phyloP scores from a whole-genome alignment of 1,140 invertebrate genomes.

The Acromyrmex heyeri region DNA sequence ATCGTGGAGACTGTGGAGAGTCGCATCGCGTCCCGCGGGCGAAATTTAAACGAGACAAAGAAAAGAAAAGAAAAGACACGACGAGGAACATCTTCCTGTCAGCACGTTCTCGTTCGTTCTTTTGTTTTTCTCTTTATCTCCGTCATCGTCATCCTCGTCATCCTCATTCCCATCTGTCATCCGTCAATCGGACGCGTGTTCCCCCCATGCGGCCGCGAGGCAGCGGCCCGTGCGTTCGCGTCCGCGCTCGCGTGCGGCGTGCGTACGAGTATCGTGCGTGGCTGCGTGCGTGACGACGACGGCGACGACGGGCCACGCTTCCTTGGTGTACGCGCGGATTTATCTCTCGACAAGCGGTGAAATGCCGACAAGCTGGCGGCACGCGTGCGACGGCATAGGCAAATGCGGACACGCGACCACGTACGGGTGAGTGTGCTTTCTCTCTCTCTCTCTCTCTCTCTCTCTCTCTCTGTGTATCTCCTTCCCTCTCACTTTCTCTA shows the following conservation, averaged over 20 bases:
- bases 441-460: background rate
- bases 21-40: background rate
- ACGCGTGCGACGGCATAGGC: constrained; percentile 78
- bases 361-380: constrained; percentile 82
- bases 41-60: background rate
- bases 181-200: background rate
- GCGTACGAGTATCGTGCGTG: constrained; percentile 12
- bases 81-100: too few species aligned
- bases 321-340: constrained; percentile 65
- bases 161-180: background rate
- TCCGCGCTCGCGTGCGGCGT: background rate
- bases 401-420: constrained; percentile 74
- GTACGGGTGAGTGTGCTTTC: constrained; percentile 75
- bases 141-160: background rate
- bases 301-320: constrained; percentile 31
- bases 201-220: constrained; percentile 20
- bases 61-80: background rate
- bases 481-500: background rate
- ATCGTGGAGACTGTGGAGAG: background rate
- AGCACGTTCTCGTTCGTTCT: too few species aligned
- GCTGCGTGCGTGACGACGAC: constrained; percentile 49
- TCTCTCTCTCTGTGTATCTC: too few species aligned
- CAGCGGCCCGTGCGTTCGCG: constrained; percentile 45
- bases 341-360: constrained; percentile 76
- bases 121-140: background rate